These are phyloP conservation scores for Kryptolebias ocellatus DNA, from an alignment of 2,797 vertebrate genomes.

Conservation along the genomic window DNA sequence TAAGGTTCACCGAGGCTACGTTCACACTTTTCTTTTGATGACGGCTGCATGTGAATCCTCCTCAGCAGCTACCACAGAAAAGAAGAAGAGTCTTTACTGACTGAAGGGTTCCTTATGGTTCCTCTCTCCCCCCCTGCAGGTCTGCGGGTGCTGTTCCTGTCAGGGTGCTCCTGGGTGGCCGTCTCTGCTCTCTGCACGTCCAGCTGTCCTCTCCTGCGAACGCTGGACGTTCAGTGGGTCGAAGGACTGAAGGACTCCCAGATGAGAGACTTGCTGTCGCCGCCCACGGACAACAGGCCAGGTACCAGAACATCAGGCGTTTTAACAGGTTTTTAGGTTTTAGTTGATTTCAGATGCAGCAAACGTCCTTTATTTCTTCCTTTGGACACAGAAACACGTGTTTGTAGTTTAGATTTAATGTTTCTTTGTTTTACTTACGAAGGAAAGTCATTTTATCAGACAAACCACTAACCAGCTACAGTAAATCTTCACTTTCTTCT, in stretches of 20 bases:
- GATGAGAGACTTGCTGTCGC: conserved; percentile 94
- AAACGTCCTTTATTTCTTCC: background rate
- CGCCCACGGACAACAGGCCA: conserved; percentile 94
- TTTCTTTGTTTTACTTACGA: too few species aligned
- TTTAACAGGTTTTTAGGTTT: background rate
- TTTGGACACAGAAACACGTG: too few species aligned
- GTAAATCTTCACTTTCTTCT: background rate
- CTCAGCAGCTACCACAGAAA: background rate
- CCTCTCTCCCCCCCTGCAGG: conserved; percentile 73
- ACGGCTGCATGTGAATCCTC: too few species aligned
- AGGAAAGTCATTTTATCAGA: too few species aligned
- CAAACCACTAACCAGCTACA: too few species aligned
- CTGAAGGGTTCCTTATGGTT: conserved; percentile 17
- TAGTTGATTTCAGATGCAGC: background rate
- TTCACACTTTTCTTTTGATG: too few species aligned
- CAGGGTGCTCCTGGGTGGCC: conserved; percentile 96
- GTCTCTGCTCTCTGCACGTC: conserved; percentile 96
- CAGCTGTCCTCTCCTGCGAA: conserved; percentile 92
- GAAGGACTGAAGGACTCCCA: conserved; percentile 97
- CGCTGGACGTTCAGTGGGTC: conserved; percentile 95
- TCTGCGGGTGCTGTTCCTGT: conserved; percentile 90
- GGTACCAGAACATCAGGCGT: conserved; percentile 72
- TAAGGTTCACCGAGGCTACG: too few species aligned
- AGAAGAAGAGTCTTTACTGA: background rate
- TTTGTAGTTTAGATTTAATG: too few species aligned